These are phyloP conservation scores for Paguma larvata DNA, from an alignment of 2,797 vertebrate genomes.

Conservation along the genomic window DNA sequence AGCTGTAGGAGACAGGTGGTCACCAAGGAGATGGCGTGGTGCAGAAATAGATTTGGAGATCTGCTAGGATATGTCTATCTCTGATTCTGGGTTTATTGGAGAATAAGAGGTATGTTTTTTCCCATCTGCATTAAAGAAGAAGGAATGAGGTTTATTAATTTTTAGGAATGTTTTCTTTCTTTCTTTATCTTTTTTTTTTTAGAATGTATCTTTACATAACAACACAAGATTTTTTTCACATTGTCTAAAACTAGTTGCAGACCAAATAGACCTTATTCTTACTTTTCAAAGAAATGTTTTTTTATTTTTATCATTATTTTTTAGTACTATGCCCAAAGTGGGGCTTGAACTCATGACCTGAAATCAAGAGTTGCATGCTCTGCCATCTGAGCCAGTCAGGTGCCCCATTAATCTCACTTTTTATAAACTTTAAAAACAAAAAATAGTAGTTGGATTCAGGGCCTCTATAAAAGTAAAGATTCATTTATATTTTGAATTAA, in stretches of 20 bases:
- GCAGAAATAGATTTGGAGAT: neutral
- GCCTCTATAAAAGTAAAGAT: neutral
- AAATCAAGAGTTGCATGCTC: neutral
- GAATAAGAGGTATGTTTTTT: neutral
- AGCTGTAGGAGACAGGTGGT: neutral
- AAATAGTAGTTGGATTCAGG: neutral
- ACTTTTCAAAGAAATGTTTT: neutral
- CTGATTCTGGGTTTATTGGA: neutral
- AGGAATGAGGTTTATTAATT: conserved; percentile 15
- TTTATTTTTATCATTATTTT: neutral
- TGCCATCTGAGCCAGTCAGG: neutral
- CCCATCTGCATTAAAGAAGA: neutral
- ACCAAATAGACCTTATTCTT: neutral
- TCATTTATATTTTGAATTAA: conserved; percentile 38
- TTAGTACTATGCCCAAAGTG: neutral
- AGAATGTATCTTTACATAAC: neutral
- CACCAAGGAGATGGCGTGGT: neutral
- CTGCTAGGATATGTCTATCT: neutral
- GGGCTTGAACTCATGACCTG: neutral
- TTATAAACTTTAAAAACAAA: conserved; percentile 42
- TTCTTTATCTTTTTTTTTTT: neutral
- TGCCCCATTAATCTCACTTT: neutral
- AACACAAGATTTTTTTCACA: neutral
- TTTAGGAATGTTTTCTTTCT: neutral
- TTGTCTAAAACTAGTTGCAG: conserved; percentile 41